Evolutionary conservation across 2,888 invertebrate genomes (phyloP).

Genomic region (Mechanitis mazaeus): DNA sequence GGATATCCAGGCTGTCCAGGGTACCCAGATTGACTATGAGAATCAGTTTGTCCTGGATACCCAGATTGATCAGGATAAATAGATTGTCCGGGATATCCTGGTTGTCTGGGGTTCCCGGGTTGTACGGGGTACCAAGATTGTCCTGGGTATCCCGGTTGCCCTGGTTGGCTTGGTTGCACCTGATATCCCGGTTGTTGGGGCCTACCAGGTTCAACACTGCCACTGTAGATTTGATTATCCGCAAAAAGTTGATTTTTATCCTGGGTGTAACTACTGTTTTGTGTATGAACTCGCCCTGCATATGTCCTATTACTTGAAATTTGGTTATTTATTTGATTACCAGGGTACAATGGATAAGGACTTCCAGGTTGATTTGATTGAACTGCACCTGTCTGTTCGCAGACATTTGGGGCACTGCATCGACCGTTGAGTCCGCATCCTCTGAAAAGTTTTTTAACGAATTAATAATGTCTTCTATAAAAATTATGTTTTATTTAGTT

Average conservation of each 20-base stretch:
- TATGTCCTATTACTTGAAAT: conserved; percentile 19
- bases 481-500: too few relatives aligned
- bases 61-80: conserved; percentile 16
- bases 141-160: conserved; percentile 14
- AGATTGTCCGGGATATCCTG: conserved; percentile 11
- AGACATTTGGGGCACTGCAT: conserved; percentile 54
- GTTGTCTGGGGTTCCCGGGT: conserved; percentile 15
- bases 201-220: not conserved
- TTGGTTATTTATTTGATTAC: conserved; percentile 23
- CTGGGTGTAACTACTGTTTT: conserved; percentile 13
- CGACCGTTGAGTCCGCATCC: conserved; percentile 63
- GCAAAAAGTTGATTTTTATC: conserved; percentile 17
- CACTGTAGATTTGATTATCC: conserved; percentile 9
- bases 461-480: not conserved
- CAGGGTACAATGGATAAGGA: conserved; percentile 26
- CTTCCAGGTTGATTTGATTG: conserved; percentile 24
- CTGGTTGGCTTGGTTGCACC: conserved; percentile 25
- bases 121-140: conserved; percentile 16
- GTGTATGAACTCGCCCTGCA: conserved; percentile 3
- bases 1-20: conserved; percentile 13
- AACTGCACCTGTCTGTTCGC: conserved; percentile 51
- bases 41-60: conserved; percentile 16
- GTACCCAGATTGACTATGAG: conserved; percentile 21
- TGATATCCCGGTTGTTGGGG: conserved; percentile 23
- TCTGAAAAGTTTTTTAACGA: conserved; percentile 43